Evolutionary conservation across 2,797 vertebrate genomes (phyloP).

Genomic region (Cygnus olor): DNA sequence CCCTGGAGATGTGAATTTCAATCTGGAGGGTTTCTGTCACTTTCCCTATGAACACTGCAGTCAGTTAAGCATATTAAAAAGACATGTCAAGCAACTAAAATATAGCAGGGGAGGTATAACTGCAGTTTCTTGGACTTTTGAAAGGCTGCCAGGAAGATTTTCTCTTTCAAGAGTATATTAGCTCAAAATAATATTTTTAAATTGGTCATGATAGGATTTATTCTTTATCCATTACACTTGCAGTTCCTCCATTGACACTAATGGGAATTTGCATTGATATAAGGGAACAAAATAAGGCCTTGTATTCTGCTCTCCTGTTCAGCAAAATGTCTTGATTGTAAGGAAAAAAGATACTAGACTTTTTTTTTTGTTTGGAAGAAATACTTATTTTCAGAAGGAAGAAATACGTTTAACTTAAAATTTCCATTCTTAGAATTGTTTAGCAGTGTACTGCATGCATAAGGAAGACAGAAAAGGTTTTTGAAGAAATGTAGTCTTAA

Average conservation of each 20-base stretch:
- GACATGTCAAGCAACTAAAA: background rate
- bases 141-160: background rate
- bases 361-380: background rate
- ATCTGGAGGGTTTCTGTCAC: background rate
- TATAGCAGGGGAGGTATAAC: background rate
- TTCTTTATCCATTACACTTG: background rate
- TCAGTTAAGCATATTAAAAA: background rate
- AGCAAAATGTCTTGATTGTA: background rate
- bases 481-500: background rate
- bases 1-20: background rate
- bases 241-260: background rate
- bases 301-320: background rate
- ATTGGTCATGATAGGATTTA: background rate
- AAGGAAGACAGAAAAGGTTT: background rate
- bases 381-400: background rate
- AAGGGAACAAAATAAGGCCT: background rate
- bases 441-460: background rate
- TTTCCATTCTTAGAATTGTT: background rate
- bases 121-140: background rate
- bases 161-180: background rate
- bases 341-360: background rate
- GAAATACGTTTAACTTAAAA: background rate
- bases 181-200: conserved; percentile 8
- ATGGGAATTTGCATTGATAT: background rate
- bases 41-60: background rate